Evolutionary conservation across 2,888 invertebrate genomes (phyloP).

Genomic region (Chrysodeixis includens): DNA sequence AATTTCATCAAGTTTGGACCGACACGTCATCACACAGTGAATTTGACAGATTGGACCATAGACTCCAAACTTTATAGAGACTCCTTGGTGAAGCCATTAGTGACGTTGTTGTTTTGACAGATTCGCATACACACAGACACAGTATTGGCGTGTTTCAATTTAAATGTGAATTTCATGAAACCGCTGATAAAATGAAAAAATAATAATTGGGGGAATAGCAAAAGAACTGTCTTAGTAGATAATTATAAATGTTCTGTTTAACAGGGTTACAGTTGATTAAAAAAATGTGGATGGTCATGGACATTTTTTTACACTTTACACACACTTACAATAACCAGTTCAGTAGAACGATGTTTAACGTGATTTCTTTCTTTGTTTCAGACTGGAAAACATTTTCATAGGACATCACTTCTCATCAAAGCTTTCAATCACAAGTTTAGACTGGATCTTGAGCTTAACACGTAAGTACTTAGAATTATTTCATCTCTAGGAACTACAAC

Average conservation of each 20-base stretch:
- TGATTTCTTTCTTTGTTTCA: constrained; percentile 88
- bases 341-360: not conserved
- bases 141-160: constrained; percentile 32
- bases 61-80: constrained; percentile 21
- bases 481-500: not conserved
- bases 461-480: constrained; percentile 91
- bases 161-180: constrained; percentile 30
- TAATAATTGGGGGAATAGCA: too few relatives aligned
- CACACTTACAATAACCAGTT: too few relatives aligned
- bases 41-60: constrained; percentile 21
- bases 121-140: constrained; percentile 16
- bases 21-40: constrained; percentile 10
- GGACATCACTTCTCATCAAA: constrained; percentile 98
- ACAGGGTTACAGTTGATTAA: too few relatives aligned
- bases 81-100: constrained; percentile 38
- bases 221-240: too few relatives aligned
- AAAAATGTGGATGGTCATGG: too few relatives aligned
- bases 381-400: constrained; percentile 98
- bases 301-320: too few relatives aligned
- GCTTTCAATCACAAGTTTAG: constrained; percentile 99
- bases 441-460: constrained; percentile 98
- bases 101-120: constrained; percentile 36
- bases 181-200: too few relatives aligned
- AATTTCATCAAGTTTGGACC: constrained; percentile 10
- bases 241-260: too few relatives aligned